Evolutionary conservation across 2,888 invertebrate genomes (phyloP).

Genomic region (Acleris sparsana): DNA sequence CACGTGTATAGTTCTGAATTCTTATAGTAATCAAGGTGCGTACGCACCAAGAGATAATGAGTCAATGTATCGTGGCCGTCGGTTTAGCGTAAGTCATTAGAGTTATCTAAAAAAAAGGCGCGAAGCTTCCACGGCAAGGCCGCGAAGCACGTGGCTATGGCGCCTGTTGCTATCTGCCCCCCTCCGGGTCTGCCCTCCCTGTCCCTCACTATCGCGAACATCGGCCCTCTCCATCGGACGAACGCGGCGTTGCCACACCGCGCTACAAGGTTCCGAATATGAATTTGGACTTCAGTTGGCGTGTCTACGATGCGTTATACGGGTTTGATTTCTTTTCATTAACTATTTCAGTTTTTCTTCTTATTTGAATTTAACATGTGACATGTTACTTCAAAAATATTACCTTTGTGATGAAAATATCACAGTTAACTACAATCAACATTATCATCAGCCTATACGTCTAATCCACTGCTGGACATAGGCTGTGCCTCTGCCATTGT

Average conservation of each 20-base stretch:
- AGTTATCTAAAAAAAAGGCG: constrained; percentile 74
- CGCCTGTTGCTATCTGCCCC: constrained; percentile 75
- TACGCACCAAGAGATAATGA: constrained; percentile 15
- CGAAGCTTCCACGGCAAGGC: constrained; percentile 78
- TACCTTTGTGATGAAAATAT: no score
- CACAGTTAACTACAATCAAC: no score
- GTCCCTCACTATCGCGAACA: constrained; percentile 40
- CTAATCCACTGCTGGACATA: no score
- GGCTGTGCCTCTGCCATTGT: no score
- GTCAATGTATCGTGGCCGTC: constrained; percentile 43
- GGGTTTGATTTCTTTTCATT: neutral
- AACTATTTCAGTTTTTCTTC: no score
- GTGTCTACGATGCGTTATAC: constrained; percentile 13
- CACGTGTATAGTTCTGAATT: no score
- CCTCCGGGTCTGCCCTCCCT: constrained; percentile 20
- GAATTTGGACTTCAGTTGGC: constrained; percentile 54
- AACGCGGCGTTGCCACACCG: constrained; percentile 75
- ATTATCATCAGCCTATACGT: no score
- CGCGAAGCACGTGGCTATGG: constrained; percentile 73
- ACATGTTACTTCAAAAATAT: no score
- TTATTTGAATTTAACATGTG: no score
- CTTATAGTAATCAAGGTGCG: no score
- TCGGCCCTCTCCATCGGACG: constrained; percentile 39
- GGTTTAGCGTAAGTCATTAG: constrained; percentile 57
- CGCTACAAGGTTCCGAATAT: constrained; percentile 48